These are phyloP conservation scores for Matsumurasca onukii DNA, from an alignment of 1,140 invertebrate genomes.

Conservation along the genomic window DNA sequence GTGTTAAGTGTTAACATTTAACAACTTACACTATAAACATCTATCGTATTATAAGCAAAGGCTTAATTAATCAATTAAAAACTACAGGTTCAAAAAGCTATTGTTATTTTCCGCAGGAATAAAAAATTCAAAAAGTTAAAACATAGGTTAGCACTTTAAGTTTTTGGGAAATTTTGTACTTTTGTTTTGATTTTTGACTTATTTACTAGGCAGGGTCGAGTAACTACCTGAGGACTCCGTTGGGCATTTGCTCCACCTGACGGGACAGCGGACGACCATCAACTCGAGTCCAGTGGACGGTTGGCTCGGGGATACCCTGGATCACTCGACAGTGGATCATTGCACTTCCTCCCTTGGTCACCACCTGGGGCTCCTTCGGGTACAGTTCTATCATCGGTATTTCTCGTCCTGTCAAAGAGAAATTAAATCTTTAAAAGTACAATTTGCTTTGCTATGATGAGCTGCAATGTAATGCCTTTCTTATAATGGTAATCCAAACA, in stretches of 20 bases:
- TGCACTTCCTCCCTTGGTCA: slow-evolving; percentile 63
- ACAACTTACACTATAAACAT: not conserved
- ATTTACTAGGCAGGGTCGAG: not conserved
- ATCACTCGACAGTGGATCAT: slow-evolving; percentile 76
- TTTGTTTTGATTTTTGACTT: not conserved
- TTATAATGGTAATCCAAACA: too few species aligned
- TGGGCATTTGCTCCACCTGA: slow-evolving; percentile 62
- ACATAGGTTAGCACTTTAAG: too few species aligned
- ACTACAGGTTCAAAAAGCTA: too few species aligned
- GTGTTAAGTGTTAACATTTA: too few species aligned
- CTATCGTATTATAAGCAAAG: not conserved
- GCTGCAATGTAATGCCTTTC: too few species aligned
- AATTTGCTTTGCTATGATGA: too few species aligned
- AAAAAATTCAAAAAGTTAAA: too few species aligned
- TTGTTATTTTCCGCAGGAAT: too few species aligned
- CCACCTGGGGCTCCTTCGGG: slow-evolving; percentile 62
- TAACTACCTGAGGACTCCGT: slow-evolving; percentile 68
- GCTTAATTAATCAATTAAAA: not conserved
- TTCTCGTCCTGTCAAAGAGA: slow-evolving; percentile 69
- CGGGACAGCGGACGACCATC: slow-evolving; percentile 65
- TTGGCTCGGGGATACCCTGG: slow-evolving; percentile 75
- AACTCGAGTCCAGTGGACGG: slow-evolving; percentile 71
- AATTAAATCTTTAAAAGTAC: too few species aligned
- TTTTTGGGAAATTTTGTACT: too few species aligned
- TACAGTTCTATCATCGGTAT: slow-evolving; percentile 74